Percentiles rank a stretch among this genome's conserved stretches.
Evolutionary conservation across 2,888 invertebrate genomes (phyloP).

Genomic region (Crossocerus cetratus): DNA sequence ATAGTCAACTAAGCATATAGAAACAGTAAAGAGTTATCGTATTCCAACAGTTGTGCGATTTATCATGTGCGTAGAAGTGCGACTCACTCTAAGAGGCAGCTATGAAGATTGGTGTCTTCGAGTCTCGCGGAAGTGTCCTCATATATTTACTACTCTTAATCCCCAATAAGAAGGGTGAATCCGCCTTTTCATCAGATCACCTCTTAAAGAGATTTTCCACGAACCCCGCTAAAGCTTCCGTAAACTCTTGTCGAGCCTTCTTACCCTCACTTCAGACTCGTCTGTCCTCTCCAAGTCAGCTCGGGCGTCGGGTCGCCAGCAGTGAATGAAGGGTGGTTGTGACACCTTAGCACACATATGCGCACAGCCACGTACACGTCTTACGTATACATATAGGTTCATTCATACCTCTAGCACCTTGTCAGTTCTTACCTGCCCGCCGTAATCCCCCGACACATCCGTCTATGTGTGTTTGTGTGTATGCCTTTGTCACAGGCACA

Average conservation of each 20-base stretch:
- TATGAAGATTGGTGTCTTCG: neutral
- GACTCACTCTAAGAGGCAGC: no score
- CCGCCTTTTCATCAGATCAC: neutral
- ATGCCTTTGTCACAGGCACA: no score
- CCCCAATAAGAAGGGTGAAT: neutral
- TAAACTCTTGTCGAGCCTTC: slow-evolving; percentile 16
- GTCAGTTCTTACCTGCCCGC: slow-evolving; percentile 45
- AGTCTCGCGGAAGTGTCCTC: neutral
- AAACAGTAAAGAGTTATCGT: no score
- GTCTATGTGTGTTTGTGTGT: no score
- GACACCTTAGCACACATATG: neutral
- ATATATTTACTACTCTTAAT: neutral
- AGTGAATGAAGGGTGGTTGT: slow-evolving; percentile 26
- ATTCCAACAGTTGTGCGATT: no score
- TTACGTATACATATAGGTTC: slow-evolving; percentile 23
- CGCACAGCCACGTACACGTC: neutral
- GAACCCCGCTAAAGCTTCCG: slow-evolving; percentile 10
- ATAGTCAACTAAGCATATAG: no score
- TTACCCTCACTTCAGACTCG: neutral
- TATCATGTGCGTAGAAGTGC: no score
- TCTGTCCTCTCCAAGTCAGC: slow-evolving; percentile 20
- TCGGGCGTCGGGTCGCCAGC: slow-evolving; percentile 19
- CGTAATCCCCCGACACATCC: slow-evolving; percentile 41
- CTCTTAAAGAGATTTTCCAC: slow-evolving; percentile 19
- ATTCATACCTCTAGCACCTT: slow-evolving; percentile 48